A percentile compares a stretch with the other conserved stretches of the same genome.
These are phyloP conservation scores for Eretmochelys imbricata DNA, from an alignment of 2,113 vertebrate genomes.

Conservation along the genomic window DNA sequence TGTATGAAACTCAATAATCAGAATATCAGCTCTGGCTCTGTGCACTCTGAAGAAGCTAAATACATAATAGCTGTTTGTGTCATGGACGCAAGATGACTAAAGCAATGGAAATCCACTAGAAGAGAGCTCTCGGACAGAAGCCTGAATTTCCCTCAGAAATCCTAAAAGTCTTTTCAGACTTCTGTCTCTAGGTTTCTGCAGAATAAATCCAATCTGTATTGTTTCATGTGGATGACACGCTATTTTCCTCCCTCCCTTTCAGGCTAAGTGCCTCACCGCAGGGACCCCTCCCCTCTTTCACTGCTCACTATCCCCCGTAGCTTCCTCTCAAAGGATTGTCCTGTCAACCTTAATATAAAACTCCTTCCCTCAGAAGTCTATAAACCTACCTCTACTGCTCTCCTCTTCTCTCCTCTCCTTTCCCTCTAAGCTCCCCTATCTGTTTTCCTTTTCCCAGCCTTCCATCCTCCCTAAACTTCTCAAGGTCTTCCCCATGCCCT, in stretches of 20 bases:
- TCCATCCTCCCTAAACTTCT: constrained; percentile 11
- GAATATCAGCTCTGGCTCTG: constrained; percentile 2
- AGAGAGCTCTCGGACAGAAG: constrained; percentile 1
- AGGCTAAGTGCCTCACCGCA: neutral
- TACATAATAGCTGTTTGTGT: constrained; percentile 28
- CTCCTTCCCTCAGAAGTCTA: neutral
- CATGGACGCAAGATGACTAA: constrained; percentile 28
- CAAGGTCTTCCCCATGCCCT: neutral
- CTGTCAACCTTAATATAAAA: neutral
- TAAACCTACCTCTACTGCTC: neutral
- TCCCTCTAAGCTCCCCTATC: neutral
- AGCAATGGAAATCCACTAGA: constrained; percentile 30
- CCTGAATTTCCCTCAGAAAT: constrained; percentile 38
- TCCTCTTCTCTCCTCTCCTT: neutral
- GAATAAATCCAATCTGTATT: constrained; percentile 24
- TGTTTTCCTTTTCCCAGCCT: neutral
- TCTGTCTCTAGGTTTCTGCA: constrained; percentile 15
- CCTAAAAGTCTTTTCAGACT: constrained; percentile 24
- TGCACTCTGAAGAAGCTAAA: constrained; percentile 33
- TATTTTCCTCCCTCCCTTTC: neutral
- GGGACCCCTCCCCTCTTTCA: neutral
- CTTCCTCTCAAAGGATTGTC: constrained; percentile 1
- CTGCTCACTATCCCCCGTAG: neutral
- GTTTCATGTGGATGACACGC: constrained; percentile 20
- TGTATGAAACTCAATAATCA: constrained; percentile 7